Evolutionary conservation across 2,113 vertebrate species (phyloP).

Genomic region (Ranitomeya variabilis): DNA sequence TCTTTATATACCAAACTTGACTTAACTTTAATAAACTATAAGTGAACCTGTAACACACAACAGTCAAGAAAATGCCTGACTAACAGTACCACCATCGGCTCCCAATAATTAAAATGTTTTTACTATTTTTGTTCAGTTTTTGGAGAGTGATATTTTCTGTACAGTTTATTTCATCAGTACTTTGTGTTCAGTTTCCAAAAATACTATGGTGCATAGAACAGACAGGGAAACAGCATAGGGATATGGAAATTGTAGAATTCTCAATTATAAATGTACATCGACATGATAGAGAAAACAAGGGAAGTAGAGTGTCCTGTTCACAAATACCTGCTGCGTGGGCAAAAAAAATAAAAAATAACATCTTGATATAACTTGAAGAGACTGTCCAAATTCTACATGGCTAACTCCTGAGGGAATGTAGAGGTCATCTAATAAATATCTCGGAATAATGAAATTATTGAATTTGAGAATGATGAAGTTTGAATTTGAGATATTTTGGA

Average conservation of each 20-base stretch:
- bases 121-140: not conserved
- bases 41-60: not conserved
- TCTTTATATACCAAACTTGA: too few species aligned
- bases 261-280: not conserved
- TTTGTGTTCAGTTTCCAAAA: not conserved
- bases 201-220: not conserved
- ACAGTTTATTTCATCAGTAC: not conserved
- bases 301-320: not conserved
- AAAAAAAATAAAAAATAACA: not conserved
- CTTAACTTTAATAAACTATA: not conserved
- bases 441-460: not conserved
- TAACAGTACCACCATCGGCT: not conserved
- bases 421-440: not conserved
- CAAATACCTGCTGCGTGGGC: not conserved
- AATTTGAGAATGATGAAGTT: too few species aligned
- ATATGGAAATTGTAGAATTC: not conserved
- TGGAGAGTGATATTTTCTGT: not conserved
- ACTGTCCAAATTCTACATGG: not conserved
- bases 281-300: not conserved
- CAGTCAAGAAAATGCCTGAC: not conserved
- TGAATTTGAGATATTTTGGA: too few species aligned
- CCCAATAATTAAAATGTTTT: not conserved
- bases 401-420: not conserved
- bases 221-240: not conserved
- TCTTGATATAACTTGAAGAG: not conserved